A percentile compares a stretch with the other conserved stretches of the same genome.
Conservation (phyloP, 1,140 invertebrate species). For the Cotesia typhae region DNA sequence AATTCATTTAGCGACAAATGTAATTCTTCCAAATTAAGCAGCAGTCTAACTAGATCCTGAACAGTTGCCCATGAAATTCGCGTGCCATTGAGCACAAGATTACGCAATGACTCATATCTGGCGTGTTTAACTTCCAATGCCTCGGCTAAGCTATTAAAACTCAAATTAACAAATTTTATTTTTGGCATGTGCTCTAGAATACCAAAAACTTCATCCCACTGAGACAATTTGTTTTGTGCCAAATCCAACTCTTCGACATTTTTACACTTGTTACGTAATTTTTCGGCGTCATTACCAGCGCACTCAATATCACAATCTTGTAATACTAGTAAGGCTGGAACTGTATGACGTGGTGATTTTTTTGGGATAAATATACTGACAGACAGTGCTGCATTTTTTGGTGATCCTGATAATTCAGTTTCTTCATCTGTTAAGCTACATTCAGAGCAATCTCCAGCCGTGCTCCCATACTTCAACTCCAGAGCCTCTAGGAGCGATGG, state of each 20-base stretch:
- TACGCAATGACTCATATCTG: slow-evolving; percentile 73
- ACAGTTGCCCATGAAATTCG: slow-evolving; percentile 84
- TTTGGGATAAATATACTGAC: slow-evolving; percentile 86
- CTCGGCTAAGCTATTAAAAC: slow-evolving; percentile 83
- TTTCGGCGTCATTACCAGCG: slow-evolving; percentile 80
- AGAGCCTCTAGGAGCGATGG: slow-evolving; percentile 85
- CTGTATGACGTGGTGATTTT: slow-evolving; percentile 76
- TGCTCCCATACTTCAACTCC: slow-evolving; percentile 80
- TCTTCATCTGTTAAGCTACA: slow-evolving; percentile 67
- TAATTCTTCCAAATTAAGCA: slow-evolving; percentile 85
- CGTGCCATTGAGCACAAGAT: slow-evolving; percentile 87
- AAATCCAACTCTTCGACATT: slow-evolving; percentile 89
- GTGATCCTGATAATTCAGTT: slow-evolving; percentile 59
- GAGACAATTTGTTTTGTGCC: slow-evolving; percentile 86
- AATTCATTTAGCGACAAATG: slow-evolving; percentile 91
- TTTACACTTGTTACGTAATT: slow-evolving; percentile 80
- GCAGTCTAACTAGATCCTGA: slow-evolving; percentile 76
- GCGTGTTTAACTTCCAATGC: slow-evolving; percentile 67
- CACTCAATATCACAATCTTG: slow-evolving; percentile 88
- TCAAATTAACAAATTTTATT: slow-evolving; percentile 89
- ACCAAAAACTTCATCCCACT: slow-evolving; percentile 87
- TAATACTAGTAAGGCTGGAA: slow-evolving; percentile 86
- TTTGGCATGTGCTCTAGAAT: slow-evolving; percentile 87
- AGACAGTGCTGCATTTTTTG: slow-evolving; percentile 68
- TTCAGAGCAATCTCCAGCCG: slow-evolving; percentile 67